Evolutionary conservation across 1,140 invertebrate genomes (phyloP), one percentile per base, ranked within the genome.

Genomic region (Rhopalosiphum padi): DNA sequence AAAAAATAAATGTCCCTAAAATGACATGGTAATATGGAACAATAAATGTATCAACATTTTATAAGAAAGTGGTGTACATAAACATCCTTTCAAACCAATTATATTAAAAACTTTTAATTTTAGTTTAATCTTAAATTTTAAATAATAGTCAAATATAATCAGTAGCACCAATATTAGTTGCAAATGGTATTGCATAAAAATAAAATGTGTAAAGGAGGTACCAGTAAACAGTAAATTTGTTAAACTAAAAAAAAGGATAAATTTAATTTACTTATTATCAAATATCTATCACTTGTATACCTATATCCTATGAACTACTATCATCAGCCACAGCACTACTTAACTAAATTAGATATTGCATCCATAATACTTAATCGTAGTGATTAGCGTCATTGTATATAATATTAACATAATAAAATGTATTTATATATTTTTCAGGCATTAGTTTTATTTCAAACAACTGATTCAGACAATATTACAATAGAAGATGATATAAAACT

Each of bases 361-460:
- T 51, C 15, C 15, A 51, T 1, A 51, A 51, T 51, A 51, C 15
- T 15, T 51, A 21, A 18, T 51, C 9, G 0, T 51, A 51, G 48
- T 51, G 48, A 51, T 18, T 51, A 4, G 48, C 15, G 3, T 3
- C 18, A 51, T 2, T 46, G 11, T 15, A 68, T n/a, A 68, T n/a
- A 15, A n/a, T 68, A 18, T 11, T 18, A n/a, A 68, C 15, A 77
- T 6, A 68, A n/a, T n/a, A 77, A 77, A n/a, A 77, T 35, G 5
- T 77, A 48, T 68, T 15, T 68, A 30, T 48, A 4, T 83, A 35
- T 83, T 82, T 93, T 93, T 41, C 91, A 93, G 91, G 91, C 91
- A 55, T 55, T 93, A 85, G 55, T 93, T 43, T 85, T 93, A 35
- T 93, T 53, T 85, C 91, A 93, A 86, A 93, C 77, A 53, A 93